Percentiles rank a stretch among this genome's conserved stretches.
Evolutionary conservation across 1,140 invertebrate genomes (phyloP).

Genomic region (Tribolium madens): DNA sequence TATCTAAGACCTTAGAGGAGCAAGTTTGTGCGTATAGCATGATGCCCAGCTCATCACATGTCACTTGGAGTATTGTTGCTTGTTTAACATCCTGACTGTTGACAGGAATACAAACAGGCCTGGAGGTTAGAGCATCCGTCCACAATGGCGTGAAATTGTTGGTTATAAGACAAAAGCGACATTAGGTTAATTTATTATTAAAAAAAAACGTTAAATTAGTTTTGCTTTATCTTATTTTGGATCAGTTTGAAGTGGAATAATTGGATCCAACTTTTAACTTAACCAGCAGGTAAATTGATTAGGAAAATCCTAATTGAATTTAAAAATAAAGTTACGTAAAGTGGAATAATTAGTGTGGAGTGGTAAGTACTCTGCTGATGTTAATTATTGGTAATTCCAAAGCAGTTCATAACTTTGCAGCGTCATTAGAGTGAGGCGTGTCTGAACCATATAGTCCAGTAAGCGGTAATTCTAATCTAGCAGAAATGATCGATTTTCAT

Average conservation of each 20-base stretch:
- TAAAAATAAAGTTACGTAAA: background rate
- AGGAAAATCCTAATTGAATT: background rate
- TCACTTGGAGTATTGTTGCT: slow-evolving; percentile 13
- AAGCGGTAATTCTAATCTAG: background rate
- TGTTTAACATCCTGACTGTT: slow-evolving; percentile 14
- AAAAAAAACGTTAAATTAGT: background rate
- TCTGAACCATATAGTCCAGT: slow-evolving; percentile 4
- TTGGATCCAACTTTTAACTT: too few species aligned
- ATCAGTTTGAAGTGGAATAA: background rate
- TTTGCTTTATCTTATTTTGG: background rate
- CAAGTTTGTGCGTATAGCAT: slow-evolving; percentile 12
- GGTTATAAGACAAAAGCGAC: background rate
- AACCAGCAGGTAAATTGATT: background rate
- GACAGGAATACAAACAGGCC: slow-evolving; percentile 13
- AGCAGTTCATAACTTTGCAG: background rate
- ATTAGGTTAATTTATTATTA: background rate
- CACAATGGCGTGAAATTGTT: slow-evolving; percentile 5
- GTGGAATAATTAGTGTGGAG: slow-evolving; percentile 8
- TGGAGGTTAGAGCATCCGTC: background rate
- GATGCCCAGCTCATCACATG: slow-evolving; percentile 11
- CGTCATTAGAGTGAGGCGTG: background rate
- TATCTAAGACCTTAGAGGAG: slow-evolving; percentile 15
- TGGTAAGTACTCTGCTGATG: background rate
- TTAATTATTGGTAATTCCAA: slow-evolving; percentile 7
- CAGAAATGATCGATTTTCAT: background rate